Evolutionary conservation across 2,113 vertebrate species (phyloP), one percentile per base, ranked within the genome.

Genomic region (Anguilla japonica): DNA sequence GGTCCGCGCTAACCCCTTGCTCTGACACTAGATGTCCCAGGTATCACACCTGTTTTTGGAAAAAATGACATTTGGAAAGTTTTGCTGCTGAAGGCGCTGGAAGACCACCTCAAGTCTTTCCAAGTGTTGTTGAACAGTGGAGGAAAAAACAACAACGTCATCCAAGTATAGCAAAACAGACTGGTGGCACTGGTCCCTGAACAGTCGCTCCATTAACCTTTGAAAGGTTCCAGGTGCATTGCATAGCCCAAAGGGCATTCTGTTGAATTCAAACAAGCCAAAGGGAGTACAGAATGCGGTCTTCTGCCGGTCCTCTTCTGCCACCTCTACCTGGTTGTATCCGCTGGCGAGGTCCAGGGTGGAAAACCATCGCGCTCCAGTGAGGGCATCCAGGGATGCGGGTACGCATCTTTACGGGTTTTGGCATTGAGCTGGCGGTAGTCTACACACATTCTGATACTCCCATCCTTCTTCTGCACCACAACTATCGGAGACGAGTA

Each of bases 111-210:
- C 81, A 9, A 57, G 15, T 83, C 15, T 22, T n/a, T 83, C 46
- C 3, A 83, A 13, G 34, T 56, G 81, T 18, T 83, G 81, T 29
- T 83, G 26, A 5, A 83, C n/a, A 2, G 81, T 16, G 50, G 81
- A 46, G 15, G 46, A 83, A 34, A 83, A 83, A 2, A 39, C 26
- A 16, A 83, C 56, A 43, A 56, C 50, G 29, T 56, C 29, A 34
- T 83, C 81, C 11, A 83, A 11, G 26, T 57, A 83, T 22, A 83
- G 34, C 53, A 83, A 22, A 14, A 83, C 81, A 56, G 81, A 83
- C n/a, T 83, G 46, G 50, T 83, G 34, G 26, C 14, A 14, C 7
- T 46, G 34, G 14, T 83, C 81, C 29, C 81, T 46, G 53, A 83
- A 83, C 81, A 83, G 15, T 26, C 14, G 9, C 26, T 82, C 81